Conservation (phyloP, 2,113 vertebrate genomes). For the Cisticola juncidis region DNA sequence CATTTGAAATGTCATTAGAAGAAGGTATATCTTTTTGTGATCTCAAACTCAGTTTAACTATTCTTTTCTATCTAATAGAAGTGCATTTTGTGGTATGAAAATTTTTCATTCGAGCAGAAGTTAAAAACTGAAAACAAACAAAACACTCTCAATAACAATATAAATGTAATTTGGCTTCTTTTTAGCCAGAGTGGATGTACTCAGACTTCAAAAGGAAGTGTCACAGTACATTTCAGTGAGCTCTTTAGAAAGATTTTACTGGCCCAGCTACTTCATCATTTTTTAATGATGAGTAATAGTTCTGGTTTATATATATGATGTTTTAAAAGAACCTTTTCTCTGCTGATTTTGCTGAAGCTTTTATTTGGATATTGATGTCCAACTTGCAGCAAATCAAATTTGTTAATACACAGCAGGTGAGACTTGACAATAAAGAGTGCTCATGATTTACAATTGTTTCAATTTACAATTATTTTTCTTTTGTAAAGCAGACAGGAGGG, state of each 20-base stretch:
- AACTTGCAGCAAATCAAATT: not conserved
- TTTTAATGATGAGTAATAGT: not conserved
- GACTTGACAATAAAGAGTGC: not conserved
- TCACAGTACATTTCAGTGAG: not conserved
- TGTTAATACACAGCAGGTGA: not conserved
- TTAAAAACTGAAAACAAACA: not conserved
- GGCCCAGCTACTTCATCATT: not conserved
- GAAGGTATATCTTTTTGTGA: not conserved
- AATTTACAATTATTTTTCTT: not conserved
- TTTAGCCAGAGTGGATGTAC: not conserved
- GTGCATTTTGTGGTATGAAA: not conserved
- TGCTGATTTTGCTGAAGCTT: not conserved
- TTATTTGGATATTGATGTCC: not conserved
- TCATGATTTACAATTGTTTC: not conserved
- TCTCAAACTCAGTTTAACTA: not conserved
- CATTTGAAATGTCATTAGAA: not conserved
- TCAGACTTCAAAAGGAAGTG: not conserved
- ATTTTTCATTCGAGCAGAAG: not conserved
- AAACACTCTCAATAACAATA: accelerated
- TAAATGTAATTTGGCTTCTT: not conserved
- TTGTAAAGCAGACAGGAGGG: not conserved
- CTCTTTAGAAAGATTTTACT: not conserved
- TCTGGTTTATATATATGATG: not conserved
- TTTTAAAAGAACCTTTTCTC: not conserved
- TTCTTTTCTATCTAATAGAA: not conserved